Base-by-base conservation (phyloP, 2,113 vertebrate species). In the Dromas ardeola region DNA sequence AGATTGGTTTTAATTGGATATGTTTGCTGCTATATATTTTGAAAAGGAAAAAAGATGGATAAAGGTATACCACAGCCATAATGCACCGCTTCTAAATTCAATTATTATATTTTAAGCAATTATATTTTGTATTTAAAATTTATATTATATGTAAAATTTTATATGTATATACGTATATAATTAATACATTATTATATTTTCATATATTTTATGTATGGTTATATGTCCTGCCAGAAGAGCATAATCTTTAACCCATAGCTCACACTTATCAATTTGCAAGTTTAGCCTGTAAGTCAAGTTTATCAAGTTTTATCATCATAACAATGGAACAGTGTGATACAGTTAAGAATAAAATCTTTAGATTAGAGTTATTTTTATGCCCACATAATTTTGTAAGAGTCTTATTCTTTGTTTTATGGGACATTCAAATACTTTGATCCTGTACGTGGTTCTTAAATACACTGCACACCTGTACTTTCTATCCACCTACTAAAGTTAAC, bases 1-100 rank as follows among this genome's bases (percentile, higher is more conserved):
- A 97, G 42, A 86, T 83, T 95, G 62, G 26, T 71, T 97, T 92
- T 90, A 88, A 90, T 86, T 96, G 21, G 27, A 18, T 94, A 73
- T 26, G 7, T 52, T 94, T 23, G 61, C 20, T 83, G 38, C 52
- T 80, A 61, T 80, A 43, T 86, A 77, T 79, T 95, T 86, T 6
- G 18, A 74, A 94, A 93, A 86, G 42, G 27, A n/a, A 67, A 87
- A 78, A 61, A 52, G 6, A 53, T 62, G 9, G 56, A 14, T 86
- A 62, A 87, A 82, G 8, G 4, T 66, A n/a, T 47, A 49, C 2
- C 5, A 61, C 6, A 79, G 27, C 16, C 13, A 49, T 59, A 89
- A 66, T 6, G 9, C 20, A 71, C 6, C 32, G 12, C 5, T 84
- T 71, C 22, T 78, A 84, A 78, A 76, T 71, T 34, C 3, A 40